phyloP scores from a whole-genome alignment of 2,888 invertebrate genomes.

The Synergus umbraculus region DNA sequence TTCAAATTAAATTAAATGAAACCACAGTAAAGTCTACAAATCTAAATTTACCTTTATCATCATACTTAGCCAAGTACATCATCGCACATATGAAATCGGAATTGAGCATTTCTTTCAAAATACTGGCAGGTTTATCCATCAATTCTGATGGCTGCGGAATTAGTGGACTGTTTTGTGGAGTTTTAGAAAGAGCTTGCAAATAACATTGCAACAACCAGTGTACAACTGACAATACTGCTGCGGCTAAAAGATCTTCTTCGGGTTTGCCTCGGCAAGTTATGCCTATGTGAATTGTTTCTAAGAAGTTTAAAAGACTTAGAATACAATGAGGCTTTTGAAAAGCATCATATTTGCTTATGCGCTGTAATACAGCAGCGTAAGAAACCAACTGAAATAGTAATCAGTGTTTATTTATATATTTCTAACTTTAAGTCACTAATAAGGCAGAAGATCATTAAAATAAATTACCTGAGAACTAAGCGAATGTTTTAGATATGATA shows the following conservation, averaged over 20 bases:
- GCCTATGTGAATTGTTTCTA: slow-evolving; percentile 84
- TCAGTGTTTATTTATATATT: slow-evolving; percentile 16
- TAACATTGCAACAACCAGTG: slow-evolving; percentile 90
- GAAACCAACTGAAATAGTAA: slow-evolving; percentile 84
- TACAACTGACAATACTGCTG: slow-evolving; percentile 89
- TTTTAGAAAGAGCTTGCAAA: slow-evolving; percentile 77
- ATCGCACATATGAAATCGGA: slow-evolving; percentile 89
- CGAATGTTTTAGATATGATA: slow-evolving; percentile 95
- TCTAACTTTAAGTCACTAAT: neutral
- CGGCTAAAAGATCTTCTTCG: slow-evolving; percentile 91
- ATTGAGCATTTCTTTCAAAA: slow-evolving; percentile 84
- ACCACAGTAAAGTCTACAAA: neutral
- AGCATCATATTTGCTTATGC: slow-evolving; percentile 93
- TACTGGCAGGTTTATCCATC: slow-evolving; percentile 84
- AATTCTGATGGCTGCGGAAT: slow-evolving; percentile 81
- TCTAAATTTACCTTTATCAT: slow-evolving; percentile 83
- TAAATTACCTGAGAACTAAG: slow-evolving; percentile 86
- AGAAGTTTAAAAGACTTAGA: slow-evolving; percentile 89
- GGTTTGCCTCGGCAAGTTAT: slow-evolving; percentile 88
- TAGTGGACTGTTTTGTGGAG: slow-evolving; percentile 67
- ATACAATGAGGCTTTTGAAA: slow-evolving; percentile 93
- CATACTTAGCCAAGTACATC: slow-evolving; percentile 90
- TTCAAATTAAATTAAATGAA: slow-evolving; percentile 26
- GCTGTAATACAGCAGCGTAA: slow-evolving; percentile 91
- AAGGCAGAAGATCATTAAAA: neutral